Percentiles rank a stretch among this genome's conserved stretches.
These are phyloP conservation scores for Leptinotarsa peninsularis DNA, from an alignment of 2,888 invertebrate genomes.

Conservation along the genomic window DNA sequence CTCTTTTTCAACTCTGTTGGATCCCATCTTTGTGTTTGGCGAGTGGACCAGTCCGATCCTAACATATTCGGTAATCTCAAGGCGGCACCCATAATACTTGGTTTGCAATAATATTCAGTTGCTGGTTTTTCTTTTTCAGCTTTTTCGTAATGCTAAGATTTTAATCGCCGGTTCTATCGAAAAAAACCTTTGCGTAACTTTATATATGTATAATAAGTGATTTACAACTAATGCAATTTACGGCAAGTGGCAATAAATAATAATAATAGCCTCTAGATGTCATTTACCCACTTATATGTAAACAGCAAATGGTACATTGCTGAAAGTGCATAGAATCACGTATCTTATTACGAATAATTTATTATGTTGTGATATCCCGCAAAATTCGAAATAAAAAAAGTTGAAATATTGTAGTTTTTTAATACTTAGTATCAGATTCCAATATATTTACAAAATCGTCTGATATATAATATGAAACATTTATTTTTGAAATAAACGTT, in stretches of 20 bases:
- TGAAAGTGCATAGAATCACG: slow-evolving; percentile 34
- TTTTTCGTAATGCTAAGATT: slow-evolving; percentile 2
- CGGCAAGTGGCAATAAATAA: slow-evolving; percentile 30
- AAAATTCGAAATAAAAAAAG: slow-evolving; percentile 32
- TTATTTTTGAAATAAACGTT: slow-evolving; percentile 61
- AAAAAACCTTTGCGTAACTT: slow-evolving; percentile 17
- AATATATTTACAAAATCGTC: slow-evolving; percentile 48
- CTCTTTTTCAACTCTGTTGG: too few relatives aligned
- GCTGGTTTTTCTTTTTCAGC: not conserved
- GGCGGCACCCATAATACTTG: not conserved
- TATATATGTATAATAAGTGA: slow-evolving; percentile 17
- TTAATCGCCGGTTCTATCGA: not conserved
- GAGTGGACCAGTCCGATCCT: too few relatives aligned
- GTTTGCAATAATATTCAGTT: not conserved
- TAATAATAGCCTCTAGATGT: slow-evolving; percentile 32
- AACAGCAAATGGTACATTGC: slow-evolving; percentile 27
- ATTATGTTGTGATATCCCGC: slow-evolving; percentile 5
- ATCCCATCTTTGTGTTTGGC: too few relatives aligned
- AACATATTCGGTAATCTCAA: not conserved
- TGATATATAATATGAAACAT: slow-evolving; percentile 57
- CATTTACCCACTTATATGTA: slow-evolving; percentile 27
- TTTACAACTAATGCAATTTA: slow-evolving; percentile 19
- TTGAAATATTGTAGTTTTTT: slow-evolving; percentile 50
- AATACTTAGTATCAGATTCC: slow-evolving; percentile 58
- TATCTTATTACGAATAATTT: slow-evolving; percentile 26